Conservation (phyloP, 2,888 invertebrate genomes). For the Laothoe populi region DNA sequence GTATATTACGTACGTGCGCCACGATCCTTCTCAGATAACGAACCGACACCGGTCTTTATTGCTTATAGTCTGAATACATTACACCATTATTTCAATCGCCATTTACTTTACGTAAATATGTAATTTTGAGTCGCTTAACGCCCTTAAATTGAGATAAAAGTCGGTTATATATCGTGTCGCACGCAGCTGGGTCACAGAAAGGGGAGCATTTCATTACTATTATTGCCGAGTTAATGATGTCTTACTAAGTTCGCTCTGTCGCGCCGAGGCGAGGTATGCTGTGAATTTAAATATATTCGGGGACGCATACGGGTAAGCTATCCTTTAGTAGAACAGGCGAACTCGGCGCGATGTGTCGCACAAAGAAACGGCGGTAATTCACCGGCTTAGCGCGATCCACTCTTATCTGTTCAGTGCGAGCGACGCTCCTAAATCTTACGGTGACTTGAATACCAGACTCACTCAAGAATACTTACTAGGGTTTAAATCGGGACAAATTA, state of each 20-base stretch:
- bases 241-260: conserved; percentile 64
- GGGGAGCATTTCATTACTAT: conserved; percentile 71
- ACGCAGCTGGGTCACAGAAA: conserved; percentile 59
- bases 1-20: conserved; percentile 50
- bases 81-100: conserved; percentile 46
- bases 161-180: conserved; percentile 60
- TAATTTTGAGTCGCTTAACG: conserved; percentile 51
- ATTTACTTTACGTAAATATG: conserved; percentile 48
- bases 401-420: conserved; percentile 68
- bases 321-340: conserved; percentile 48
- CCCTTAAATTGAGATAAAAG: conserved; percentile 62
- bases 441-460: conserved; percentile 59
- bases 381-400: conserved; percentile 67
- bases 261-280: conserved; percentile 57
- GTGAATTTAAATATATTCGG: conserved; percentile 70
- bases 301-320: conserved; percentile 58
- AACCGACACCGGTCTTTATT: conserved; percentile 50
- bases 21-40: conserved; percentile 44
- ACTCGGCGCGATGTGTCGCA: conserved; percentile 51
- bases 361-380: conserved; percentile 69
- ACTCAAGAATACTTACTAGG: conserved; percentile 66
- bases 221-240: conserved; percentile 72
- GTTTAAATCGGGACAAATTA: conserved; percentile 71
- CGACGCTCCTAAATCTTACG: conserved; percentile 69
- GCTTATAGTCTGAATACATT: conserved; percentile 45